phyloP scores from a whole-genome alignment of 53 echinoderm and acorn worm genomes.

The Echinometra lucunter region DNA sequence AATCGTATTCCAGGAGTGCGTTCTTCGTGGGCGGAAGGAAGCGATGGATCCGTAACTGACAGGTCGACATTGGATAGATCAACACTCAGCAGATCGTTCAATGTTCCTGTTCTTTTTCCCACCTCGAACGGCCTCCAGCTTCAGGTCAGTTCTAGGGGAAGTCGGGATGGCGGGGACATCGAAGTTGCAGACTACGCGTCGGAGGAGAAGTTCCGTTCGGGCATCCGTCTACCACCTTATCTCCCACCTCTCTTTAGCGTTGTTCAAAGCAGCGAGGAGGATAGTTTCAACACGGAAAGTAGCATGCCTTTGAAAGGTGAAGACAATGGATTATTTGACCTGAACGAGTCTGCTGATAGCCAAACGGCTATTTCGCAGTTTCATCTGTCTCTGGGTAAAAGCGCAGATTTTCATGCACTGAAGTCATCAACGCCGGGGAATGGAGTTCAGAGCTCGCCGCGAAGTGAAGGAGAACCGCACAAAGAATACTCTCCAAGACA shows the following conservation, averaged over 20 bases:
- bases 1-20: conserved; percentile 67
- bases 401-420: conserved; percentile 46
- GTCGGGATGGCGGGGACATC: conserved; percentile 72
- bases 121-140: conserved; percentile 89
- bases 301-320: conserved; percentile 53
- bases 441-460: background rate
- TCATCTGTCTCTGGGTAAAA: conserved; percentile 53
- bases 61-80: conserved; percentile 70
- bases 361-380: conserved; percentile 58
- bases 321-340: conserved; percentile 25
- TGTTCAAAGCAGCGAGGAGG: conserved; percentile 73
- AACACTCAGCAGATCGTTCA: conserved; percentile 76
- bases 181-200: conserved; percentile 62
- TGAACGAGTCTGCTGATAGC: conserved; percentile 57
- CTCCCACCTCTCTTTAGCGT: conserved; percentile 73
- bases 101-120: conserved; percentile 90
- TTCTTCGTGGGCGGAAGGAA: conserved; percentile 82
- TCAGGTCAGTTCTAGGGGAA: conserved; percentile 73
- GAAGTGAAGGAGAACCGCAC: background rate
- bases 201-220: conserved; percentile 7
- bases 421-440: conserved; percentile 12
- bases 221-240: conserved; percentile 60
- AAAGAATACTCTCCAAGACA: conserved; percentile 25
- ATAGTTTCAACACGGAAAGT: conserved; percentile 67
- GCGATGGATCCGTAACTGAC: conserved; percentile 62